These are phyloP conservation scores for Drosophila persimilis DNA, from an alignment of 1,140 invertebrate genomes.

Conservation along the genomic window DNA sequence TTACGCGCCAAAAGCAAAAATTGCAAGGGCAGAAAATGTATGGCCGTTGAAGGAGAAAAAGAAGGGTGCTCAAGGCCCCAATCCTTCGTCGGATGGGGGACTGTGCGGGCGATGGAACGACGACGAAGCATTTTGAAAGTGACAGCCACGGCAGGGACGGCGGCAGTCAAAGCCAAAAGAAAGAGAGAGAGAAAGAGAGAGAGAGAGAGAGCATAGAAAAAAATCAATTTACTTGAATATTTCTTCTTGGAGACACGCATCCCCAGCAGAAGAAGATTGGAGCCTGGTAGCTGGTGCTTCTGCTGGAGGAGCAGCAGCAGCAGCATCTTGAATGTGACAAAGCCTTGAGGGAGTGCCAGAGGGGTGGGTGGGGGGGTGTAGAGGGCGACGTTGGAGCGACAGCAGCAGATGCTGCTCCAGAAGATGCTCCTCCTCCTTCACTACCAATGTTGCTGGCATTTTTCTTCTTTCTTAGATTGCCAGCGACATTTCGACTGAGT, in stretches of 20 bases:
- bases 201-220: slow-evolving; percentile 42
- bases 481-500: slow-evolving; percentile 71
- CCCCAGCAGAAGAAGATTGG: slow-evolving; percentile 14
- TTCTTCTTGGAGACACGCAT: slow-evolving; percentile 51
- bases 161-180: slow-evolving; percentile 53
- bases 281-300: too few relatives aligned
- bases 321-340: slow-evolving; percentile 73
- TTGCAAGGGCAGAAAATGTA: slow-evolving; percentile 64
- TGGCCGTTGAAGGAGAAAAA: slow-evolving; percentile 47
- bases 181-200: slow-evolving; percentile 38
- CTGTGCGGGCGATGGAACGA: slow-evolving; percentile 13
- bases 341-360: slow-evolving; percentile 36
- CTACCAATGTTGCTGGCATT: slow-evolving; percentile 65
- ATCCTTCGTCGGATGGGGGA: neutral
- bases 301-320: neutral
- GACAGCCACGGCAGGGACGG: slow-evolving; percentile 49
- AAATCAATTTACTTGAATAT: slow-evolving; percentile 82
- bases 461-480: slow-evolving; percentile 76
- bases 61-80: slow-evolving; percentile 28
- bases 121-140: slow-evolving; percentile 60
- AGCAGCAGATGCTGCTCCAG: slow-evolving; percentile 69
- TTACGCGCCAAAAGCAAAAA: slow-evolving; percentile 80
- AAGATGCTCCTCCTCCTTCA: neutral
- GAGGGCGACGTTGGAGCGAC: slow-evolving; percentile 54
- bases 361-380: neutral